These are phyloP conservation scores for Porphyrio hochstetteri DNA, from an alignment of 2,113 vertebrate genomes.

Conservation along the genomic window DNA sequence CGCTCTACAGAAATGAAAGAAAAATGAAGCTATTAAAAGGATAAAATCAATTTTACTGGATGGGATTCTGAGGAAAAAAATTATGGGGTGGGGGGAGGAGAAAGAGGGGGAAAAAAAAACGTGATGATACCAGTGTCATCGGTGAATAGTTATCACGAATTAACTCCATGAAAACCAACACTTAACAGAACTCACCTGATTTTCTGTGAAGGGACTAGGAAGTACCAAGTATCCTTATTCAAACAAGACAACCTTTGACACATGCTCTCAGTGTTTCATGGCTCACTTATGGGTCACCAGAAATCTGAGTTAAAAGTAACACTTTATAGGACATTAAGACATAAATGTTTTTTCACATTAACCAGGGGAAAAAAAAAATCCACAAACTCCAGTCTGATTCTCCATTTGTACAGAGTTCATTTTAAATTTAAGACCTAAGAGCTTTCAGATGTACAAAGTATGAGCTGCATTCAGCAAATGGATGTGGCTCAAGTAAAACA, in stretches of 20 bases:
- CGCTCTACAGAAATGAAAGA: not conserved
- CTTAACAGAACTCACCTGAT: not conserved
- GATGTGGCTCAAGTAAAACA: not conserved
- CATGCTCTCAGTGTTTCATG: accelerated
- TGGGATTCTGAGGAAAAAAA: not conserved
- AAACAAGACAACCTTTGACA: accelerated
- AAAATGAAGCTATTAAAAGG: constrained; percentile 25
- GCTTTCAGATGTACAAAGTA: not conserved
- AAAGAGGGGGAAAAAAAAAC: not conserved
- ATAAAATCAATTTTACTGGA: not conserved
- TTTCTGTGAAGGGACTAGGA: not conserved
- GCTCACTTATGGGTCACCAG: not conserved
- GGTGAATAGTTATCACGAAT: not conserved
- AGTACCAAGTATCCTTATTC: not conserved
- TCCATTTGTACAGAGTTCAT: not conserved
- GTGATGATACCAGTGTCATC: not conserved
- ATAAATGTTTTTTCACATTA: not conserved
- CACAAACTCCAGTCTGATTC: not conserved
- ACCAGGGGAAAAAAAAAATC: not conserved
- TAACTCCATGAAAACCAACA: not conserved
- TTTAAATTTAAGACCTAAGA: not conserved
- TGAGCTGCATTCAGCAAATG: not conserved
- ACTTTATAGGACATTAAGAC: not conserved
- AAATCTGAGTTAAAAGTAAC: not conserved
- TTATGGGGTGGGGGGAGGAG: accelerated